Evolutionary conservation across 2,113 vertebrate species (phyloP).

Genomic region (Leptosomus discolor): DNA sequence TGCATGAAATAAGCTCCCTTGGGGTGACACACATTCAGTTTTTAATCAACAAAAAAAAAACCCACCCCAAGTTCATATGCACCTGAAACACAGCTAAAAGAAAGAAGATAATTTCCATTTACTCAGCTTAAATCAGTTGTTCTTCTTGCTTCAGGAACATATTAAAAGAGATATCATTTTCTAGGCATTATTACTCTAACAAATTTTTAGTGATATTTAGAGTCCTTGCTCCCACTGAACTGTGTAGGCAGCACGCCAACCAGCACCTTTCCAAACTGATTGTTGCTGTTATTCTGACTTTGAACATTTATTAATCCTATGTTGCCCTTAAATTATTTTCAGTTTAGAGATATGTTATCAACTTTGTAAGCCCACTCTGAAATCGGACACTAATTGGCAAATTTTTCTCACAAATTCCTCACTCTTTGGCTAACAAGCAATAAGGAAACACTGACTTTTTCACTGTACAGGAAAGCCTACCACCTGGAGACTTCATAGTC

Average conservation of each 20-base stretch:
- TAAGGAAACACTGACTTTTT: not conserved
- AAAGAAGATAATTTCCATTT: not conserved
- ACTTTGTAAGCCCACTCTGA: not conserved
- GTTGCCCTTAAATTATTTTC: not conserved
- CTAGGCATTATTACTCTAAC: not conserved
- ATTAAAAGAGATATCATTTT: rapidly evolving
- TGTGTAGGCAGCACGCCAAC: not conserved
- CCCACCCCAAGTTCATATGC: not conserved
- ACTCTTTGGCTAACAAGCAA: not conserved
- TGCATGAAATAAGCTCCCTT: not conserved
- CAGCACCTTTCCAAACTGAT: not conserved
- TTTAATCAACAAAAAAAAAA: not conserved
- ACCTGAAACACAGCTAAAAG: not conserved
- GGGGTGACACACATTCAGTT: not conserved
- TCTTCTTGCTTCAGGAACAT: not conserved
- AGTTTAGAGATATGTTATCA: not conserved
- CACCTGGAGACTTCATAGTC: not conserved
- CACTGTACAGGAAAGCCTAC: not conserved
- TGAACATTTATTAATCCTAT: not conserved
- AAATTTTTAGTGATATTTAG: not conserved
- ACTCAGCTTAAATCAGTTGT: not conserved
- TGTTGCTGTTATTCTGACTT: not conserved
- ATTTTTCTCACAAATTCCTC: not conserved
- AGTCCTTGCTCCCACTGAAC: not conserved
- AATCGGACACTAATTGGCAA: not conserved